Evolutionary conservation across 2,113 vertebrate species (phyloP).

Genomic region (Clinocottus analis): DNA sequence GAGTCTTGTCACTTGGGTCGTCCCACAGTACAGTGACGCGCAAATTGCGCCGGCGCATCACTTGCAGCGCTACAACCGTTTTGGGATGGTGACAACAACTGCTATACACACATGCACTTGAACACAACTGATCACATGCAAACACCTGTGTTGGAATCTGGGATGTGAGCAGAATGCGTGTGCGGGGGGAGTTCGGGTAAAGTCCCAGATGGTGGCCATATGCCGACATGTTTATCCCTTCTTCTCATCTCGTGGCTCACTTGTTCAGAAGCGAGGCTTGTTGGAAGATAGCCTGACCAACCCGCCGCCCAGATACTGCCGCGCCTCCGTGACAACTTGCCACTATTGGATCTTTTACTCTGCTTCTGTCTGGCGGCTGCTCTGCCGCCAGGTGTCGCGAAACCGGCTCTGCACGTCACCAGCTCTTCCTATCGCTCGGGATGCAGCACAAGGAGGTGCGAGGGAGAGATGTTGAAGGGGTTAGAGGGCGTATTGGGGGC

Average conservation of each 20-base stretch:
- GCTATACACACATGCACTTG: slow-evolving; percentile 1
- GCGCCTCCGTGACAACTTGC: slow-evolving; percentile 16
- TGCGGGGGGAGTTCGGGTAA: slow-evolving; percentile 25
- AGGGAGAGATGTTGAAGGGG: slow-evolving; percentile 27
- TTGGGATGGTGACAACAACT: slow-evolving; percentile 38
- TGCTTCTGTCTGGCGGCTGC: slow-evolving; percentile 57
- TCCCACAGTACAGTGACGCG: slow-evolving; percentile 66
- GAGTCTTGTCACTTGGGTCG: slow-evolving; percentile 77
- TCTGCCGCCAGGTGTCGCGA: slow-evolving; percentile 20
- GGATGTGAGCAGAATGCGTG: slow-evolving; percentile 10
- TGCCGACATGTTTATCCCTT: slow-evolving; percentile 44
- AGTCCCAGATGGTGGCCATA: slow-evolving; percentile 41
- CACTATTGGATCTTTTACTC: slow-evolving; percentile 42
- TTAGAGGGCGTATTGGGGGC: slow-evolving; percentile 53
- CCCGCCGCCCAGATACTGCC: slow-evolving; percentile 43
- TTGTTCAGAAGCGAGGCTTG: slow-evolving; percentile 45
- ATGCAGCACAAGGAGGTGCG: slow-evolving; percentile 20
- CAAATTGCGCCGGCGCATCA: slow-evolving; percentile 65
- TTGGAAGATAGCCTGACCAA: slow-evolving; percentile 48
- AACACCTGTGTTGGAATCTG: slow-evolving; percentile 16
- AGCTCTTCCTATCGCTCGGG: slow-evolving; percentile 24
- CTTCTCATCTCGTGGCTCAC: slow-evolving; percentile 36
- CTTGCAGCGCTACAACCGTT: slow-evolving; percentile 39
- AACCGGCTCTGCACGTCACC: slow-evolving; percentile 11
- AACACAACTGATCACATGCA: background rate